Evolutionary conservation across 2,797 vertebrate genomes (phyloP), one percentile per base, ranked within the genome.

Genomic region (Trichosurus vulpecula): DNA sequence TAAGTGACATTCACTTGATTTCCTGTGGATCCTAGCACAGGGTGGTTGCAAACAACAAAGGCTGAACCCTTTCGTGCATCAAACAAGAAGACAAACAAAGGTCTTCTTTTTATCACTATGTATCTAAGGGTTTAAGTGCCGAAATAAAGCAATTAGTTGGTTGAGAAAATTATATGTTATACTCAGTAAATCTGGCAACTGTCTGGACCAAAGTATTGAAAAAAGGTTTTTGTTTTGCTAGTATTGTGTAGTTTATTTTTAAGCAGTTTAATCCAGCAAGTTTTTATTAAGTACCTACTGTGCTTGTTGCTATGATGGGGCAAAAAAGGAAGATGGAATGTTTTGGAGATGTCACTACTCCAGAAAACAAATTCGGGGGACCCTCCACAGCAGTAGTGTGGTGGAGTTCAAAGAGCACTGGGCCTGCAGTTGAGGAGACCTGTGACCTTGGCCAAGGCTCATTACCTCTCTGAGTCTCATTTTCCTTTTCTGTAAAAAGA

Each of bases 1-100:
- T 74, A 91, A 41, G 52, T 95, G 41, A 93, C 22, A 58, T 52
- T 87, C 53, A 57, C 91, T 94, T 96, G 90, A 93, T 93, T 93
- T 94, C 57, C 58, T 16, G 52, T 0, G 52, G 74, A 93, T 29
- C 0, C 41, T 96, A 92, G 52, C 93, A 52, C 47, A 90, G 53
- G 54, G 74, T 94, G 90, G n/a, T 51, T n/a, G 58, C 74, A 95
- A 90, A 74, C 13, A 93, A 61, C 29, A 16, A 93, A 91, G 25
- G 66, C 47, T 31, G 30, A 96, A 95, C 97, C 56, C 57, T 30
- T 95, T 53, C 47, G 1, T 0, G 89, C 53, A 6, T 74, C 4
- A 93, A 90, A 55, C 1, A 90, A 95, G n/a, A 90, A 55, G 51
- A 27, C 81, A 87, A 90, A 90, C 52, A 54, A 90, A 30, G 89